Evolutionary conservation across 2,113 vertebrate species (phyloP).

Genomic region (Oryzias javanicus): DNA sequence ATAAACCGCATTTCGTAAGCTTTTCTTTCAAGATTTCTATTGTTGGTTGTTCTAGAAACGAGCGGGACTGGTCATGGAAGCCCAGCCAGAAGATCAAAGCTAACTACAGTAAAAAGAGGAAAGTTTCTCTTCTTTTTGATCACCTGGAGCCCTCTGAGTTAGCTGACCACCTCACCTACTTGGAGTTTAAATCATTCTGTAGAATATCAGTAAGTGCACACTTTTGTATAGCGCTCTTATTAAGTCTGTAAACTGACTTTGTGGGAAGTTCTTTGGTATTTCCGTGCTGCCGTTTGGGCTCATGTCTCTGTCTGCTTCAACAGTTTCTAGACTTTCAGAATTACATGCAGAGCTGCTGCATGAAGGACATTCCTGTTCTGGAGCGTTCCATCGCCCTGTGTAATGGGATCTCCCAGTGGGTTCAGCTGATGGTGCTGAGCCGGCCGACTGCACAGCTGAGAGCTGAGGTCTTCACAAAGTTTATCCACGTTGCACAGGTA

Average conservation of each 20-base stretch:
- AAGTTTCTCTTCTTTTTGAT: constrained; percentile 95
- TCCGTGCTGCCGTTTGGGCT: constrained; percentile 25
- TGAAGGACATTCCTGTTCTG: constrained; percentile 95
- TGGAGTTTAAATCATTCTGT: constrained; percentile 95
- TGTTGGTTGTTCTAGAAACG: constrained; percentile 74
- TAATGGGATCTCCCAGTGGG: constrained; percentile 96
- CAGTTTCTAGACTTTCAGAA: constrained; percentile 95
- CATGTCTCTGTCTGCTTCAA: constrained; percentile 24
- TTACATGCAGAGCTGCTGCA: constrained; percentile 88
- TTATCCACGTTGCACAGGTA: constrained; percentile 94
- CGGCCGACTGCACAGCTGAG: constrained; percentile 92
- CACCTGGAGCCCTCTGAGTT: constrained; percentile 92
- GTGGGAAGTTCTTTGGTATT: constrained; percentile 30
- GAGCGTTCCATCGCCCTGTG: constrained; percentile 93
- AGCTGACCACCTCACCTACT: constrained; percentile 92
- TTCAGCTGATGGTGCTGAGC: constrained; percentile 95
- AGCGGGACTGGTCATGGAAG: constrained; percentile 94
- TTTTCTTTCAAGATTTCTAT: background rate
- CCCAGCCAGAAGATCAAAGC: constrained; percentile 91
- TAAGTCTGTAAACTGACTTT: background rate
- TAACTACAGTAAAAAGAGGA: constrained; percentile 92
- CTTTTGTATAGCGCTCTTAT: background rate
- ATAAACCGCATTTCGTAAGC: background rate
- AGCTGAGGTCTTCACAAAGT: constrained; percentile 95
- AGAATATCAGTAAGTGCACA: constrained; percentile 87